These are phyloP conservation scores for Glyptemys insculpta DNA, from an alignment of 2,797 vertebrate species.

Conservation along the genomic window DNA sequence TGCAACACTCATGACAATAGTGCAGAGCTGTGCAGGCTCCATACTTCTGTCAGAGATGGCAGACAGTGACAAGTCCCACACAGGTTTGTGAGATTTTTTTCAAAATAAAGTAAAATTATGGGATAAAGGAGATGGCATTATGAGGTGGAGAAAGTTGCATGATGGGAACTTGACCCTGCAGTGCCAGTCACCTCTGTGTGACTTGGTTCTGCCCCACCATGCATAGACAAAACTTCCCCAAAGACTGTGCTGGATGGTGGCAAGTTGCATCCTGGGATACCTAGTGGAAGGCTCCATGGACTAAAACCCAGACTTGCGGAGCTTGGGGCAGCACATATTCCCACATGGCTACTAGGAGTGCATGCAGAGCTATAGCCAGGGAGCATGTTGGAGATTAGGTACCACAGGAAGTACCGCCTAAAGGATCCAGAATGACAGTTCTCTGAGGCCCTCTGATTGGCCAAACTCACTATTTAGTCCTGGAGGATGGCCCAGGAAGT, in stretches of 20 bases:
- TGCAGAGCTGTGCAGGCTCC: neutral
- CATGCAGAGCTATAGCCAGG: neutral
- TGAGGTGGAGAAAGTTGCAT: neutral
- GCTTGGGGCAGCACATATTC: no score
- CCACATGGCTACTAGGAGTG: neutral
- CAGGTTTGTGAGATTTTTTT: neutral
- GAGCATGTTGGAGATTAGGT: neutral
- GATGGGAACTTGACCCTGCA: neutral
- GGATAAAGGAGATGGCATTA: neutral
- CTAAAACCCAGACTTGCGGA: neutral
- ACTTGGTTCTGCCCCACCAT: neutral
- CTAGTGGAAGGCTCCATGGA: neutral
- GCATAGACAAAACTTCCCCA: neutral
- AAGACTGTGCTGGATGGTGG: neutral
- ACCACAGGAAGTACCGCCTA: neutral
- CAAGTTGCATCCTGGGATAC: neutral
- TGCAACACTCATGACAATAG: neutral
- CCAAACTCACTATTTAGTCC: neutral
- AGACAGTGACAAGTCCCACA: neutral
- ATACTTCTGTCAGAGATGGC: neutral
- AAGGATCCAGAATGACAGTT: neutral
- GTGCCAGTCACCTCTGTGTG: neutral
- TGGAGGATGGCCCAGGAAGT: neutral
- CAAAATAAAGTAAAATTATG: neutral
- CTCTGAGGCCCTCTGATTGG: neutral